phyloP scores from a whole-genome alignment of 2,113 vertebrate species.

The Forbesichthys agassizii region DNA sequence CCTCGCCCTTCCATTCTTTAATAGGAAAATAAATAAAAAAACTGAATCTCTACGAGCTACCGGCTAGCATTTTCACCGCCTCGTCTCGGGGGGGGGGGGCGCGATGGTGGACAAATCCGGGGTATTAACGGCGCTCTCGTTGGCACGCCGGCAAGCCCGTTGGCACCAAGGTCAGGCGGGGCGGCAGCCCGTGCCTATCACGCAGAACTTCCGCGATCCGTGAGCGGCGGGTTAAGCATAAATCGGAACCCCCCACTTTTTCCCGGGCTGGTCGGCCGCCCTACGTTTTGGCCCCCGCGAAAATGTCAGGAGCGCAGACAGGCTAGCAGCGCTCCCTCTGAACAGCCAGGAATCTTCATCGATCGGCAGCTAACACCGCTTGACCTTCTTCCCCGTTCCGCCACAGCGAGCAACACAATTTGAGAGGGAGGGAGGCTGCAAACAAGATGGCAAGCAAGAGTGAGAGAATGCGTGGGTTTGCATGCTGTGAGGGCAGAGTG shows the following conservation, averaged over 20 bases:
- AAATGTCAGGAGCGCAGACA: constrained; percentile 49
- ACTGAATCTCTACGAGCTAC: constrained; percentile 26
- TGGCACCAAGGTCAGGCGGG: constrained; percentile 62
- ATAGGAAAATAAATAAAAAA: constrained; percentile 57
- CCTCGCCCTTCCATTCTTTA: constrained; percentile 34
- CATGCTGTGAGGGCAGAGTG: not conserved
- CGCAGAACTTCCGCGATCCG: constrained; percentile 62
- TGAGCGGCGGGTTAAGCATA: constrained; percentile 62
- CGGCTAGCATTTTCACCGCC: constrained; percentile 29
- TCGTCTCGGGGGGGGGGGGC: constrained; percentile 17
- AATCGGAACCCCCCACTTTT: constrained; percentile 49
- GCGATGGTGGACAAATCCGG: constrained; percentile 2
- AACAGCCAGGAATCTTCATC: constrained; percentile 47
- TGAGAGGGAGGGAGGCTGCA: not conserved
- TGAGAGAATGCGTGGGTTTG: too few relatives aligned
- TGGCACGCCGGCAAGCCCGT: constrained; percentile 39
- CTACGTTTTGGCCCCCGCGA: constrained; percentile 38
- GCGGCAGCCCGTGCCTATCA: constrained; percentile 54
- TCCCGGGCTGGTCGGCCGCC: constrained; percentile 9
- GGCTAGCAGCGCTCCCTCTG: constrained; percentile 37
- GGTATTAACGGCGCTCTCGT: constrained; percentile 16
- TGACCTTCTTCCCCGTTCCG: constrained; percentile 31
- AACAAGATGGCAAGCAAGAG: constrained; percentile 21
- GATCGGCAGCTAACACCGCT: constrained; percentile 33
- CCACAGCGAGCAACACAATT: constrained; percentile 13